Evolutionary conservation across 2,888 invertebrate genomes (phyloP).

Genomic region (Dione vanillae): DNA sequence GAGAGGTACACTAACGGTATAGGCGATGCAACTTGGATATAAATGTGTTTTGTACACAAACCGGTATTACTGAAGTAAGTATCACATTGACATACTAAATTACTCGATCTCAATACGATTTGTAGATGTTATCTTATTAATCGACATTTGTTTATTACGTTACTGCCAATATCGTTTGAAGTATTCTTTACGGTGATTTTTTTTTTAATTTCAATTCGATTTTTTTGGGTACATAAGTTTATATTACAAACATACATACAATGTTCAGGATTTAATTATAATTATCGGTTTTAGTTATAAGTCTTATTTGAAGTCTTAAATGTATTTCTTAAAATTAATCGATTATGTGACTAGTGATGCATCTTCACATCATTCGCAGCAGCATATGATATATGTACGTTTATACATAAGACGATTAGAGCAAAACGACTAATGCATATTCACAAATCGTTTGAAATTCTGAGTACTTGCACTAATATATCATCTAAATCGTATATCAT

Average conservation of each 20-base stretch:
- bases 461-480: background rate
- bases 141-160: constrained; percentile 15
- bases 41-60: constrained; percentile 45
- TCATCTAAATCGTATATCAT: constrained; percentile 5
- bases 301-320: background rate
- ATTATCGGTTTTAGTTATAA: constrained; percentile 1
- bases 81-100: constrained; percentile 39
- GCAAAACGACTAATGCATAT: background rate
- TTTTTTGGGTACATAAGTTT: background rate
- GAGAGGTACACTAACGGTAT: constrained; percentile 40
- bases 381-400: background rate
- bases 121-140: constrained; percentile 22
- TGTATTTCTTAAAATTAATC: constrained; percentile 11
- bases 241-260: background rate
- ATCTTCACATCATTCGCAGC: constrained; percentile 11
- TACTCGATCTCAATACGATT: constrained; percentile 26
- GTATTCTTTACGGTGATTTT: background rate
- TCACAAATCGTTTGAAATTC: constrained; percentile 5
- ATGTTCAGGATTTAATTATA: background rate
- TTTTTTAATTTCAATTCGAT: background rate
- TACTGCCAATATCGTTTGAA: background rate
- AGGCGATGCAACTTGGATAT: constrained; percentile 40
- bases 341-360: constrained; percentile 17
- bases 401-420: background rate
- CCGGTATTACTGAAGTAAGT: constrained; percentile 42